A percentile compares a stretch with the other conserved stretches of the same genome.
Conservation (phyloP, 2,113 vertebrate genomes). For the Urocynchramus pylzowi region DNA sequence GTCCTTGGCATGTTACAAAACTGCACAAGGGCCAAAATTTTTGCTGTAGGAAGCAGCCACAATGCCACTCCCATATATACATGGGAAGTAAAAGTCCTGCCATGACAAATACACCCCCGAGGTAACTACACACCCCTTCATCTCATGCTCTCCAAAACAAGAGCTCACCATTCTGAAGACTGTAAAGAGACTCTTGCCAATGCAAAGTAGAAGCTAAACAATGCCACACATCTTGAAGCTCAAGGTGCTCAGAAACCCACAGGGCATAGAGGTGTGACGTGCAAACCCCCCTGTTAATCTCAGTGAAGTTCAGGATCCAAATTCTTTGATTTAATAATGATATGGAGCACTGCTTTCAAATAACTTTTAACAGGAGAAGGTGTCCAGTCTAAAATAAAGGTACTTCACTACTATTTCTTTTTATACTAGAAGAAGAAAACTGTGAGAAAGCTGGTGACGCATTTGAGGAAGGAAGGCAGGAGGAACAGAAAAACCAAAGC, state of each 20-base stretch:
- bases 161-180: background rate
- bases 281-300: background rate
- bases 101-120: background rate
- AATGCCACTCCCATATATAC: accelerated
- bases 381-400: background rate
- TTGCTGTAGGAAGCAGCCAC: background rate
- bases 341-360: background rate
- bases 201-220: background rate
- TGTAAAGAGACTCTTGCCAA: background rate
- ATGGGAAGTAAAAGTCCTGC: background rate
- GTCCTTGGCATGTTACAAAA: background rate
- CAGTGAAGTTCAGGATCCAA: background rate
- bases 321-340: background rate
- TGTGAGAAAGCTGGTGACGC: background rate
- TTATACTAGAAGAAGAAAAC: background rate
- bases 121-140: background rate
- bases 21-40: background rate
- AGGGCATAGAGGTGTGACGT: background rate
- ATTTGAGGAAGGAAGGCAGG: background rate
- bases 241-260: background rate
- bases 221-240: background rate
- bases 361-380: background rate
- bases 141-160: background rate
- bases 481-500: background rate
- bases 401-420: background rate